phyloP scores from a whole-genome alignment of 2,113 vertebrate species.

The Carassius auratus region DNA sequence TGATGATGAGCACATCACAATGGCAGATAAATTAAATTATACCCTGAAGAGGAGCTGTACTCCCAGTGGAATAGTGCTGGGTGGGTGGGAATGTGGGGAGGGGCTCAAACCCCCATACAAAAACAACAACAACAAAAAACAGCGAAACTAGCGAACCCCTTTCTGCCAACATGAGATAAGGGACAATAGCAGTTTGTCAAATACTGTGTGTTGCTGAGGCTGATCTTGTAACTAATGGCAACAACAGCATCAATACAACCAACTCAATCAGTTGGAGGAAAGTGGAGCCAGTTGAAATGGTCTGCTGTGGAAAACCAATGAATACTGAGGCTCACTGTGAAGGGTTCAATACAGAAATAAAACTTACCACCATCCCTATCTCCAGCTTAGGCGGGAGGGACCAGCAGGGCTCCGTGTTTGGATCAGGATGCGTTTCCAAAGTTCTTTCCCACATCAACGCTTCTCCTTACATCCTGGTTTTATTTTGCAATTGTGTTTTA shows the following conservation, averaged over 20 bases:
- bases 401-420: slow-evolving; percentile 56
- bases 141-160: slow-evolving; percentile 28
- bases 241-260: slow-evolving; percentile 22
- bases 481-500: neutral
- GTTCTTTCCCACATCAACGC: slow-evolving; percentile 44
- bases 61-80: slow-evolving; percentile 10
- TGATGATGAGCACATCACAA: slow-evolving; percentile 10
- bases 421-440: slow-evolving; percentile 42
- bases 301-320: neutral
- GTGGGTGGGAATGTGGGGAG: slow-evolving; percentile 41
- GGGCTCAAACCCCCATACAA: slow-evolving; percentile 23
- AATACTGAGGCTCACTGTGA: neutral
- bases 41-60: neutral
- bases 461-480: slow-evolving; percentile 41
- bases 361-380: slow-evolving; percentile 66
- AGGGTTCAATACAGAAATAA: slow-evolving; percentile 8
- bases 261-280: neutral
- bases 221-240: slow-evolving; percentile 41
- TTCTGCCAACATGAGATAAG: slow-evolving; percentile 32
- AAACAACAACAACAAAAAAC: neutral
- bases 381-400: slow-evolving; percentile 51
- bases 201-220: slow-evolving; percentile 28
- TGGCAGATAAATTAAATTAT: slow-evolving; percentile 11
- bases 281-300: neutral
- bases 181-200: slow-evolving; percentile 35